Evolutionary conservation across 2,888 invertebrate species (phyloP).

Genomic region (Eumacrocentrus americanus): DNA sequence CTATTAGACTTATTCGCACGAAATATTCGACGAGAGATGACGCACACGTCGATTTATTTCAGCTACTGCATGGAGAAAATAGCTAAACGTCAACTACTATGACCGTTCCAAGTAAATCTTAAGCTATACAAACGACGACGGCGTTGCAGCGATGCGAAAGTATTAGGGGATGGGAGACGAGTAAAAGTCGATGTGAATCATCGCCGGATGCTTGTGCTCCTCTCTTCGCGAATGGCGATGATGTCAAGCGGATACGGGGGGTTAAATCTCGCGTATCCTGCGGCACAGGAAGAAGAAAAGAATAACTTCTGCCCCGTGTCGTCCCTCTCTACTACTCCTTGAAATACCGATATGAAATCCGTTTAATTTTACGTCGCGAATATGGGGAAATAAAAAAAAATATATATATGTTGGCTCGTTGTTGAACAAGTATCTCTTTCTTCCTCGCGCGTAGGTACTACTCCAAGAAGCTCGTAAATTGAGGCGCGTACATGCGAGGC

Average conservation of each 20-base stretch:
- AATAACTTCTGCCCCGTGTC: not conserved
- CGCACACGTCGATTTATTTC: too few species aligned
- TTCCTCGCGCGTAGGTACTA: constrained; percentile 8
- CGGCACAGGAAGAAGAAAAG: not conserved
- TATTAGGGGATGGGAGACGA: not conserved
- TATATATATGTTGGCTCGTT: constrained; percentile 20
- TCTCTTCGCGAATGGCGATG: constrained; percentile 9
- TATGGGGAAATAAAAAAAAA: constrained; percentile 11
- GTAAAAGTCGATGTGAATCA: constrained; percentile 1
- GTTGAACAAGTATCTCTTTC: constrained; percentile 26
- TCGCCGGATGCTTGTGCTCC: not conserved
- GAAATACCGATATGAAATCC: constrained; percentile 11
- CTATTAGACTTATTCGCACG: too few species aligned
- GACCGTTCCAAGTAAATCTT: too few species aligned
- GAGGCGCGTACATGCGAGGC: constrained; percentile 25
- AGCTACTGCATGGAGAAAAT: too few species aligned
- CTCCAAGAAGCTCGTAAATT: constrained; percentile 32
- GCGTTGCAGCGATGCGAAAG: too few species aligned
- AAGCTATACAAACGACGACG: too few species aligned
- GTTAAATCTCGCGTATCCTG: constrained; percentile 14
- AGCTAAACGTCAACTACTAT: too few species aligned
- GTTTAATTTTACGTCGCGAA: constrained; percentile 5
- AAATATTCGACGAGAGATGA: too few species aligned
- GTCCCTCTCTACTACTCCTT: not conserved
- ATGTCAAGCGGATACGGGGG: constrained; percentile 12